Base-by-base conservation (phyloP, 1,140 invertebrate species). In the Zelostemma sp. region DNA sequence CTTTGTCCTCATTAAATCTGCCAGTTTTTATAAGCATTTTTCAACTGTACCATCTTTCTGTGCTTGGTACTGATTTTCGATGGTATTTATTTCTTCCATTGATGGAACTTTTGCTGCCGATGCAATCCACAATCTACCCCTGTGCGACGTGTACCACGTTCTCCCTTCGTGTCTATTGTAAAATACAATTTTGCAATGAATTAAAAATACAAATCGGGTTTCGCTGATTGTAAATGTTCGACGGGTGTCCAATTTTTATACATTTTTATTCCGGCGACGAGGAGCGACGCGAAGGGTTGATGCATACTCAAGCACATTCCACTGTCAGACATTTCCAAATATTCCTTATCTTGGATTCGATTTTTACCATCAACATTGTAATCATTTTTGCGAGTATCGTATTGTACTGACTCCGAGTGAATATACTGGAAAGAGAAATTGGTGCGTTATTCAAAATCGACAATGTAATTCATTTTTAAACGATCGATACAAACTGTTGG, bases 101-200 rank as follows among this genome's bases (percentile, higher is more conserved):
- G 88, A 86, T 0, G 95, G 91, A 18, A 86, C 79, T 85, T 95
- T 96, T 0, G 88, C 87, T 0, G 94, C 93, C 8, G 97, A 91
- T 58, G 95, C 96, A 66, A 99, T 98, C 97, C 97, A 99, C 19
- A 99, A 82, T 45, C 94, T 87, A 1, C 97, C 97, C 77, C 97
- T 88, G 82, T 98, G 94, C 41, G 92, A 86, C 0, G 93, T 93
- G 77, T 97, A 98, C 97, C 97, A 99, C 14, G 89, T 92, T 67
- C 97, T 88, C 33, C 97, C 97, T 88, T 98, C 97, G 83, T 97
- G 94, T 40, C 95, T 97, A 64, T 71, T 17, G 58, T 68, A 50
- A 61, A 58, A n/a, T n/a, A n/a, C n/a, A n/a, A n/a, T n/a, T n/a
- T n/a, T n/a, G n/a, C n/a, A n/a, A n/a, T n/a, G n/a, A n/a, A n/a